Evolutionary conservation across 2,888 invertebrate genomes (phyloP), one percentile per base, ranked within the genome.

Genomic region (Torymus tubicola): DNA sequence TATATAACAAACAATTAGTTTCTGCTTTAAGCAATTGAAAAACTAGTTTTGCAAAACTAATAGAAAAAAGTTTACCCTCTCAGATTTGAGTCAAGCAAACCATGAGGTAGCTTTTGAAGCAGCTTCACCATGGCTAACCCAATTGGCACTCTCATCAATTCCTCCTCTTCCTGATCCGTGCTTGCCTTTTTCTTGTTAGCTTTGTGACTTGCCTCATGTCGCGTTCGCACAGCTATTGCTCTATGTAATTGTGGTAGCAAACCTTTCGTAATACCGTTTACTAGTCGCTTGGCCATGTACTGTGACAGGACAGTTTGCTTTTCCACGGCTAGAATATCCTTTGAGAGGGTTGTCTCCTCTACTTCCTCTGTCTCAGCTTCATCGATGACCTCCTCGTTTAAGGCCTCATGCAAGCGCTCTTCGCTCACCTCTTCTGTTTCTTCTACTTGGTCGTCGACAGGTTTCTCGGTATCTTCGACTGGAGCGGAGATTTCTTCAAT

Each of bases 41-140:
- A 42, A 1, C 8, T 42, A 8, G 1, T 8, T 42, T 42, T 8
- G 8, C 5, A 42, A 42, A 42, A 42, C 5, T 42, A 0, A 42
- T 42, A 42, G 42, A 1, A 42, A 65, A 63, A 83, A 82, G 90
- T 92, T 92, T 91, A 96, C 96, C 97, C 96, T 74, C 97, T 95
- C 71, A 98, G 91, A 90, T 96, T 96, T 75, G 93, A 92, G 60
- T 95, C 94, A 73, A 98, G 89, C 80, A 96, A 92, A 81, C 93
- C 93, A 72, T 94, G 92, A 0, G 99, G 98, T 67, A 99, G 91
- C 85, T 95, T 95, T 87, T 98, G 97, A 83, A 99, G 91, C 21
- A 99, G 91, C 89, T 98, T 98, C 0, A 99, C 96, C 75, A 98
- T 93, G 0, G 99, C 98, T 75, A 99, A 91, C 0, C 98, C 98